These are phyloP conservation scores for Seira sanloemensis DNA, from an alignment of 2,888 invertebrate species.

Conservation along the genomic window DNA sequence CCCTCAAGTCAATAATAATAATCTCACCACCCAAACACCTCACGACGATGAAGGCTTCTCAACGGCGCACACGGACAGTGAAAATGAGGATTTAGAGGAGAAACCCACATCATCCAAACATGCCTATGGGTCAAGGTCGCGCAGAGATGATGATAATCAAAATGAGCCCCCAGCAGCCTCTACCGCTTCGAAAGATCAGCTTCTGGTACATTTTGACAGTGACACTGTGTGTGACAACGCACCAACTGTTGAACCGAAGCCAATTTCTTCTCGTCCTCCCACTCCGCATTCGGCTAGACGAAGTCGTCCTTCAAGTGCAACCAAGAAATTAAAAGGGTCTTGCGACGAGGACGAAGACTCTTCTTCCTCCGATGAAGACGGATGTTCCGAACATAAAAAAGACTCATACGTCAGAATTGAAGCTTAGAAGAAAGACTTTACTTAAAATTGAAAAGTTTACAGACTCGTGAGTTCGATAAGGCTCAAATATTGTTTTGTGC, in stretches of 20 bases:
- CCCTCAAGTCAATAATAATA: not conserved
- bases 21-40: not conserved
- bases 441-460: conserved; percentile 41
- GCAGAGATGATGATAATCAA: too few species aligned
- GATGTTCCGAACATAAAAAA: not conserved
- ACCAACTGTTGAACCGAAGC: too few species aligned
- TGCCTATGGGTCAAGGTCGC: too few species aligned
- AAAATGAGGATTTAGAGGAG: too few species aligned
- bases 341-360: not conserved
- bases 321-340: not conserved
- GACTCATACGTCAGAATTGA: conserved; percentile 23
- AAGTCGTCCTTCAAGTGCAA: not conserved
- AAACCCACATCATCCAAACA: too few species aligned
- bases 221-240: too few species aligned
- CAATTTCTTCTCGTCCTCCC: too few species aligned
- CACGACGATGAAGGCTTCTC: not conserved
- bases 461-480: conserved; percentile 38
- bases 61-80: not conserved
- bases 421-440: conserved; percentile 27
- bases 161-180: too few species aligned
- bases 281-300: not conserved
- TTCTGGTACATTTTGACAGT: too few species aligned
- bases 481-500: not conserved
- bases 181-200: too few species aligned
- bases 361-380: not conserved